Evolutionary conservation across 2,888 invertebrate species (phyloP).

Genomic region (Pollenia amentaria): DNA sequence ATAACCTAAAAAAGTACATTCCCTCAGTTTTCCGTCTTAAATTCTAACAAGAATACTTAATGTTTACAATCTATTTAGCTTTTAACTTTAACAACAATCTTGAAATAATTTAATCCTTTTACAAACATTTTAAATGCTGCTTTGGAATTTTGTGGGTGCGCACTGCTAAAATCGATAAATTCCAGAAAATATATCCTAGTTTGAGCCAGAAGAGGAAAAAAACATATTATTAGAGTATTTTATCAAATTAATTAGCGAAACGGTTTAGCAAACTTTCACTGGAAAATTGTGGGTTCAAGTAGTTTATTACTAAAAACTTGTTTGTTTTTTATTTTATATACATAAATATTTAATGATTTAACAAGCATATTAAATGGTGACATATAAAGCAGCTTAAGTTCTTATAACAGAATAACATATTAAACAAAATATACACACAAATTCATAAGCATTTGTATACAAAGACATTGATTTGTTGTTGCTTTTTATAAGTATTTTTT

Average conservation of each 20-base stretch:
- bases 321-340: slow-evolving; percentile 47
- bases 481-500: neutral
- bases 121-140: neutral
- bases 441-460: neutral
- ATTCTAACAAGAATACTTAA: too few relatives aligned
- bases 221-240: neutral
- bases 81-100: neutral
- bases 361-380: slow-evolving; percentile 52
- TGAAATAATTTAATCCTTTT: neutral
- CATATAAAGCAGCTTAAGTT: slow-evolving; percentile 59
- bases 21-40: too few relatives aligned
- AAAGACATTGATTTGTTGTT: neutral
- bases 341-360: slow-evolving; percentile 52
- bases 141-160: neutral
- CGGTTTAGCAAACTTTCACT: slow-evolving; percentile 4
- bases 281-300: neutral
- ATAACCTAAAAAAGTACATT: too few relatives aligned
- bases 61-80: neutral
- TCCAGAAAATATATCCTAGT: neutral
- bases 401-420: slow-evolving; percentile 40
- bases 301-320: slow-evolving; percentile 19
- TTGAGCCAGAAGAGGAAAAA: neutral
- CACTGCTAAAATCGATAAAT: neutral
- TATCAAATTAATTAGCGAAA: slow-evolving; percentile 22
- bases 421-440: neutral